These are phyloP conservation scores for Noctuana brunneofusca DNA, from an alignment of 2,888 invertebrate species.

Conservation along the genomic window DNA sequence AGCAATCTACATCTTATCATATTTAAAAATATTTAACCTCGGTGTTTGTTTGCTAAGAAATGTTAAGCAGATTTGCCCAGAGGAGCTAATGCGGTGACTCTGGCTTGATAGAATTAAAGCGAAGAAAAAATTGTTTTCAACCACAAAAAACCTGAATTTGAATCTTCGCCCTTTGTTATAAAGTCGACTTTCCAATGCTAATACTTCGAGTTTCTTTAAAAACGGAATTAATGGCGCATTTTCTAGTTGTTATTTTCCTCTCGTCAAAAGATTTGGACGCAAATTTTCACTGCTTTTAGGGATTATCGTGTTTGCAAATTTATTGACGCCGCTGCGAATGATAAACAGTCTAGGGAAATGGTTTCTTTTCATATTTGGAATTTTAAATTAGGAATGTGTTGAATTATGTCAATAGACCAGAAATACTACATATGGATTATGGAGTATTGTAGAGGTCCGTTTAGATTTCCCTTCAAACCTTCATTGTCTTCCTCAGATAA, in stretches of 20 bases:
- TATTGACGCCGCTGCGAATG: constrained; percentile 8
- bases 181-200: constrained; percentile 27
- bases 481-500: background rate
- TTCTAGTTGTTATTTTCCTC: constrained; percentile 45
- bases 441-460: no score
- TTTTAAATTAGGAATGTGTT: background rate
- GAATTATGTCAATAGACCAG: no score
- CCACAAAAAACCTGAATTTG: constrained; percentile 15
- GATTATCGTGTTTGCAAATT: constrained; percentile 37
- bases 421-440: no score
- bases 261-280: constrained; percentile 40
- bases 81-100: constrained; percentile 61
- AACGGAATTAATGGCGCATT: constrained; percentile 34
- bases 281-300: constrained; percentile 40
- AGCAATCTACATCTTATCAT: background rate
- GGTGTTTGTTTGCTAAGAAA: constrained; percentile 60
- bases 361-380: background rate
- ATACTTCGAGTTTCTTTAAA: constrained; percentile 6
- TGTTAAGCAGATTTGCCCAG: constrained; percentile 66
- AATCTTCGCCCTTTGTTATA: background rate
- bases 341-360: background rate
- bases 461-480: no score
- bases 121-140: constrained; percentile 46
- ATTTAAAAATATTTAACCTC: constrained; percentile 28
- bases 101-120: constrained; percentile 57